Conservation (phyloP, 2,113 vertebrate species). For the Apteryx owenii region DNA sequence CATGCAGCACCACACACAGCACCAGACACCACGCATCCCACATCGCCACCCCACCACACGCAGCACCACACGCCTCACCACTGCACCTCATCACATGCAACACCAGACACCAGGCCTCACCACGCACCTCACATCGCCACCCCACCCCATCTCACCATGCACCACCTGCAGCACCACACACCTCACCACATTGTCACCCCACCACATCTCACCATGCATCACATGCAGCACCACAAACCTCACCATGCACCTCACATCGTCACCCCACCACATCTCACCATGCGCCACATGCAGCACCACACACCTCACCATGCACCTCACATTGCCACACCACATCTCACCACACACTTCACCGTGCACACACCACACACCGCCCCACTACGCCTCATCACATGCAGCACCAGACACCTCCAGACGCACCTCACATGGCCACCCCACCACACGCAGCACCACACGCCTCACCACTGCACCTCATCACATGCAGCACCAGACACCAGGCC, state of each 20-base stretch:
- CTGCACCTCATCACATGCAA: too few species aligned
- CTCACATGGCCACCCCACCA: not conserved
- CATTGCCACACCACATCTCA: not conserved
- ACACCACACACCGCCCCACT: too few species aligned
- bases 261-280: not conserved
- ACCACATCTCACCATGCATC: too few species aligned
- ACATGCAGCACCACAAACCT: not conserved
- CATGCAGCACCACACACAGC: too few species aligned
- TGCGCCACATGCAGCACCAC: fast-evolving
- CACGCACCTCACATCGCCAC: too few species aligned
- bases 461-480: too few species aligned
- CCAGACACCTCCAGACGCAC: not conserved
- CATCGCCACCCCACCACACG: not conserved
- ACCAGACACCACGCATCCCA: too few species aligned
- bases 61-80: fast-evolving
- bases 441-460: not conserved
- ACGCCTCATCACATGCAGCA: not conserved
- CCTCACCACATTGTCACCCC: too few species aligned
- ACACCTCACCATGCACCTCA: not conserved
- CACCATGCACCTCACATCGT: too few species aligned
- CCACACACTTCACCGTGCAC: too few species aligned
- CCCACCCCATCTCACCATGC: too few species aligned
- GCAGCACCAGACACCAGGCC: not conserved
- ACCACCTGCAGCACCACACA: not conserved
- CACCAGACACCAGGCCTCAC: too few species aligned